Conservation (phyloP, 2,797 vertebrate genomes). For the Taeniopygia guttata region DNA sequence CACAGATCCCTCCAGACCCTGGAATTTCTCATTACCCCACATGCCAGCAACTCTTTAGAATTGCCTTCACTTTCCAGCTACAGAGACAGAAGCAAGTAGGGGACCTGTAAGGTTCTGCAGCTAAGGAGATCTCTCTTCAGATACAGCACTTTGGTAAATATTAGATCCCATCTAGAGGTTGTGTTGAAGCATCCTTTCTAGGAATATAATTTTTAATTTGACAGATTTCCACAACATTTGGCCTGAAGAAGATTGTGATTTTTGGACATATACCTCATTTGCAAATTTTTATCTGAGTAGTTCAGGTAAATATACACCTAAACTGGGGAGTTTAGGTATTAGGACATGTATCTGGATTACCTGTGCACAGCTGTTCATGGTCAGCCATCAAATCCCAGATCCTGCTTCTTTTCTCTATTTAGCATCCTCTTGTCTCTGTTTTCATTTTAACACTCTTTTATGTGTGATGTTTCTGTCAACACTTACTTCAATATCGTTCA, state of each 20-base stretch:
- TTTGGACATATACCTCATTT: not conserved
- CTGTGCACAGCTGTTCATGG: not conserved
- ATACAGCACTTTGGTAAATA: not conserved
- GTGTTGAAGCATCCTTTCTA: not conserved
- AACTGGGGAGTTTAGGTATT: not conserved
- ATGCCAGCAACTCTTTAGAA: not conserved
- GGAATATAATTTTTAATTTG: not conserved
- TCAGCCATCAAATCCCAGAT: not conserved
- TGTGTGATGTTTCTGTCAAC: not conserved
- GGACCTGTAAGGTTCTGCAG: not conserved
- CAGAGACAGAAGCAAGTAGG: not conserved
- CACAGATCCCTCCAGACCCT: not conserved
- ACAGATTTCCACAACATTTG: not conserved
- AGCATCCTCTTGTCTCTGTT: not conserved
- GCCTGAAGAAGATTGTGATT: not conserved
- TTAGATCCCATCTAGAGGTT: not conserved
- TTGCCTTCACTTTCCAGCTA: not conserved
- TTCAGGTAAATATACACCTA: not conserved
- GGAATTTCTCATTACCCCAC: not conserved
- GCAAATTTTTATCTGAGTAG: not conserved
- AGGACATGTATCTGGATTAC: not conserved
- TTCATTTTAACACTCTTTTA: not conserved
- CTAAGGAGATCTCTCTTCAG: not conserved
- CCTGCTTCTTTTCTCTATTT: not conserved
- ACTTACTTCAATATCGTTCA: not conserved